phyloP scores from a whole-genome alignment of 2,888 invertebrate genomes.

The Melinopterus prodromus region DNA sequence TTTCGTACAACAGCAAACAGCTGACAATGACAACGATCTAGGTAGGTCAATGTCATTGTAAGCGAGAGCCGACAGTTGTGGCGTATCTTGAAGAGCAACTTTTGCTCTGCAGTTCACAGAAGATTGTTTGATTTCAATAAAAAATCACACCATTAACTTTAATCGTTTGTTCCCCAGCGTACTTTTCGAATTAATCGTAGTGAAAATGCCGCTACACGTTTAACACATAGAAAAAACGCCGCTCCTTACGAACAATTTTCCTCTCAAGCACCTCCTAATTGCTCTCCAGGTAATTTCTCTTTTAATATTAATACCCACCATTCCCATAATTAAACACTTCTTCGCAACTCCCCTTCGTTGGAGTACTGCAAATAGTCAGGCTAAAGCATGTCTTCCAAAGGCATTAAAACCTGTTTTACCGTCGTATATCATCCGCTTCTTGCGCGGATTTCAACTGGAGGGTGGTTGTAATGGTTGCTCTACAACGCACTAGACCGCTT shows the following conservation, averaged over 20 bases:
- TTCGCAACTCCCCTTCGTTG: neutral
- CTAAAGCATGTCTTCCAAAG: neutral
- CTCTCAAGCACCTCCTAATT: neutral
- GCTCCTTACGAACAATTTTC: neutral
- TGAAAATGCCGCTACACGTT: no score
- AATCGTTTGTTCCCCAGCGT: no score
- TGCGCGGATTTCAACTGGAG: neutral
- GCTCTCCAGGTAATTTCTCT: neutral
- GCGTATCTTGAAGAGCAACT: no score
- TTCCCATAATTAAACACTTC: neutral
- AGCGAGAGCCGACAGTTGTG: no score
- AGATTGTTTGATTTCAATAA: no score
- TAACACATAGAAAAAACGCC: neutral
- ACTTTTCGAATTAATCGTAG: no score
- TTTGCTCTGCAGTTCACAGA: no score
- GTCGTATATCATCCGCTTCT: neutral
- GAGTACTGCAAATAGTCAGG: neutral
- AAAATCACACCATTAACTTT: no score
- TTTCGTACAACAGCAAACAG: no score
- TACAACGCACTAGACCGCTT: conserved; percentile 4
- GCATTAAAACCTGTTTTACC: neutral
- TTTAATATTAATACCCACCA: conserved; percentile 4
- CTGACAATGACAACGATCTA: no score
- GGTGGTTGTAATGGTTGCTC: conserved; percentile 4
- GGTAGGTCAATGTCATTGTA: no score